Conservation (phyloP, 2,797 vertebrate genomes). For the Sebastes wilsoni region DNA sequence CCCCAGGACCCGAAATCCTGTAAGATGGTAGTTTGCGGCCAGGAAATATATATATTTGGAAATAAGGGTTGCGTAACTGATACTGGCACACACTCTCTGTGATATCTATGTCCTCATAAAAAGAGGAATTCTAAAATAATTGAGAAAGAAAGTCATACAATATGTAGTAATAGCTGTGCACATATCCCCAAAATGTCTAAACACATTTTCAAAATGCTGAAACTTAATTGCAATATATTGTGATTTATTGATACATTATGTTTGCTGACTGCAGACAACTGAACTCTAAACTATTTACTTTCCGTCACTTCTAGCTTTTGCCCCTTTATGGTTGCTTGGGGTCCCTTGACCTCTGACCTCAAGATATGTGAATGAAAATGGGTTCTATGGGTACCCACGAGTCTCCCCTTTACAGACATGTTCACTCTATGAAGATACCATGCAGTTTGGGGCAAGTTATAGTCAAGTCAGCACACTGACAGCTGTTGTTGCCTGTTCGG, state of each 20-base stretch:
- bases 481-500: too few species aligned
- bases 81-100: neutral
- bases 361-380: too few species aligned
- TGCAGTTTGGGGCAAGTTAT: too few species aligned
- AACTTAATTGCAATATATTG: neutral
- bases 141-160: neutral
- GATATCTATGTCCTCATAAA: neutral
- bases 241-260: neutral
- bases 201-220: neutral
- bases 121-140: neutral
- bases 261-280: neutral
- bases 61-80: neutral
- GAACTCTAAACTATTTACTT: neutral
- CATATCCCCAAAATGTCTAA: neutral
- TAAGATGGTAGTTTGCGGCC: neutral
- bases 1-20: neutral
- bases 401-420: too few species aligned
- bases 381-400: too few species aligned
- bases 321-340: neutral
- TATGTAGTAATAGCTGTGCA: neutral
- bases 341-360: too few species aligned
- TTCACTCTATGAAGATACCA: too few species aligned
- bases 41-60: neutral
- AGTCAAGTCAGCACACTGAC: too few species aligned
- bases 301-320: neutral